Base-by-base conservation (phyloP, 1,140 invertebrate genomes). In the Achroia grisella region DNA sequence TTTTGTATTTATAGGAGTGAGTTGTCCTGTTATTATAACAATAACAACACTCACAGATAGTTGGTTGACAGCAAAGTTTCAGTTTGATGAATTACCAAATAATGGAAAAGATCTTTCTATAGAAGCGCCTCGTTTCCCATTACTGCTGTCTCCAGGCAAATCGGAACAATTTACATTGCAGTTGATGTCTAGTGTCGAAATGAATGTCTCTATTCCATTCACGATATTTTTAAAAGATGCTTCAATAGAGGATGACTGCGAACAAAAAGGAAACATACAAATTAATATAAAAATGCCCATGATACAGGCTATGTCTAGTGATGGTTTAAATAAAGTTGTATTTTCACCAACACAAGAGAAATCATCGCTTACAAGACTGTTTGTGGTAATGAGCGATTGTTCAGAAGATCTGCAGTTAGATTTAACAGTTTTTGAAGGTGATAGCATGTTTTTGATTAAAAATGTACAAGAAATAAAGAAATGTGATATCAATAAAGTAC, bases 401-500 rank as follows among this genome's bases (percentile, higher is more conserved):
- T 62, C 70, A 0, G 62, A 56, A 1, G 78, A 85, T 45, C 54
- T 85, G n/a, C 68, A 76, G 33, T 45, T 85, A 12, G 74, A 71
- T 30, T 41, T 84, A 13, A 66, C 69, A 0, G 46, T 80, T 1
- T 47, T 49, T 0, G 71, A 71, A 36, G 68, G 62, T 4, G 74
- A 77, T 1, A 70, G 57, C 33, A 55, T 75, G 46, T 84, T 79
- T 37, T 35, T 59, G 2, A 75, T 84, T 23, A 76, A 63, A 32
- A 73, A 61, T 39, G 71, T 78, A 27, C 78, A 82, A 41, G 80
- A 84, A 44, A 80, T 84, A 33, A 71, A 59, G 11, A 82, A 72
- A 32, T 53, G 41, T 35, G 80, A 85, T 17, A 57, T 82, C 0
- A 81, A 65, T 32, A 82, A 79, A 33, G 62, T 59, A 5, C 33